phyloP scores from a whole-genome alignment of 2,113 vertebrate genomes.

The Megaptera novaeangliae region DNA sequence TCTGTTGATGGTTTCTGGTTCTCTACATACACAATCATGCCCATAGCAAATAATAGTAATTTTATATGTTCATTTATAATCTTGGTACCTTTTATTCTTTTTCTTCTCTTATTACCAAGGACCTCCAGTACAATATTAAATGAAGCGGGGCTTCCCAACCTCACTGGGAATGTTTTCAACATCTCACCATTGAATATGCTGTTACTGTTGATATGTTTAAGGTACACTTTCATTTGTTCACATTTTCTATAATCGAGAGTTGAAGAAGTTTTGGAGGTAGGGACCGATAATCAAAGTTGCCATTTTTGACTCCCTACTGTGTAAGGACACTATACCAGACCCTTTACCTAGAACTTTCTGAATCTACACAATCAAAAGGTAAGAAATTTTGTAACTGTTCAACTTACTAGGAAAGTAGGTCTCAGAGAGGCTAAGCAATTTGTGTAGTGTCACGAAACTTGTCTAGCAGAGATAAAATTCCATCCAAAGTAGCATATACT shows the following conservation, averaged over 20 bases:
- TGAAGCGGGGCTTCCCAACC: neutral
- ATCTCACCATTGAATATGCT: neutral
- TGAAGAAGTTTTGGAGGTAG: neutral
- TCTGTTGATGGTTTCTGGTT: neutral
- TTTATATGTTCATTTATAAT: neutral
- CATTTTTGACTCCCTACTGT: neutral
- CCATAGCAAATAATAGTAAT: neutral
- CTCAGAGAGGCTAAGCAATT: neutral
- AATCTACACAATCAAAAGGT: neutral
- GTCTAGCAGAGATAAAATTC: neutral
- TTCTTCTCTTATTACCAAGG: neutral
- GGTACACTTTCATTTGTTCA: neutral
- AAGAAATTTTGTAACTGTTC: neutral
- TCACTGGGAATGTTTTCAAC: neutral
- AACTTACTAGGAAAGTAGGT: neutral
- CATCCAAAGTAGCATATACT: neutral
- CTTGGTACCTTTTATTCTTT: neutral
- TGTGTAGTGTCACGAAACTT: neutral
- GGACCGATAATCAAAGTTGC: neutral
- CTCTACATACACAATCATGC: neutral
- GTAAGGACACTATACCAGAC: neutral
- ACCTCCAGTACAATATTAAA: neutral
- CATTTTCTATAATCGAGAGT: neutral
- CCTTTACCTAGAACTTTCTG: neutral
- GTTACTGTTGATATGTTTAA: neutral